A percentile compares a stretch with the other conserved stretches of the same genome.
Conservation (phyloP, 2,113 vertebrate genomes). For the Eulemur rufifrons region DNA sequence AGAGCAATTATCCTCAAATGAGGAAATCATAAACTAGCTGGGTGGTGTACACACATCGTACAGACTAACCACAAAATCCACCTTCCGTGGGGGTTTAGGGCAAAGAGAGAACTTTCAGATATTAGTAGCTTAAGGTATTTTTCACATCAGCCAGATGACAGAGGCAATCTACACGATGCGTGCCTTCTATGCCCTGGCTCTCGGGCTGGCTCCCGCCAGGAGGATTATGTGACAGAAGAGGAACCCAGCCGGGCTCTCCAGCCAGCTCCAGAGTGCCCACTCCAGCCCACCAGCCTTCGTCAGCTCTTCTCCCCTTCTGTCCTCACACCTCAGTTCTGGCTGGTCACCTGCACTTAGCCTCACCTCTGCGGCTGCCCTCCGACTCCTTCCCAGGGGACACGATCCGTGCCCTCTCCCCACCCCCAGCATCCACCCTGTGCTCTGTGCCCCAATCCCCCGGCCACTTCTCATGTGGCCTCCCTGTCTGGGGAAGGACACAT, state of each 20-base stretch:
- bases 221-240: neutral
- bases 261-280: accelerated
- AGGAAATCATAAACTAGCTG: accelerated
- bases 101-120: neutral
- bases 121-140: accelerated
- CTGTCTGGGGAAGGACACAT: neutral
- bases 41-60: accelerated
- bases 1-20: neutral
- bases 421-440: accelerated
- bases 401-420: neutral
- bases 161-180: accelerated
- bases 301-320: neutral
- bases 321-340: neutral
- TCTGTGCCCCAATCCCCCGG: neutral
- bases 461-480: neutral
- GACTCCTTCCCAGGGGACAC: accelerated
- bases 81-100: neutral
- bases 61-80: neutral
- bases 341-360: neutral
- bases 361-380: neutral
- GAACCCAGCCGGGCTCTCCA: neutral
- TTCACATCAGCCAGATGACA: too few relatives aligned
- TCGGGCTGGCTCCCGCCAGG: neutral
- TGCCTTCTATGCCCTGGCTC: neutral
- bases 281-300: neutral